Conservation (phyloP, 2,797 vertebrate genomes). For the Urocyon cinereoargenteus region DNA sequence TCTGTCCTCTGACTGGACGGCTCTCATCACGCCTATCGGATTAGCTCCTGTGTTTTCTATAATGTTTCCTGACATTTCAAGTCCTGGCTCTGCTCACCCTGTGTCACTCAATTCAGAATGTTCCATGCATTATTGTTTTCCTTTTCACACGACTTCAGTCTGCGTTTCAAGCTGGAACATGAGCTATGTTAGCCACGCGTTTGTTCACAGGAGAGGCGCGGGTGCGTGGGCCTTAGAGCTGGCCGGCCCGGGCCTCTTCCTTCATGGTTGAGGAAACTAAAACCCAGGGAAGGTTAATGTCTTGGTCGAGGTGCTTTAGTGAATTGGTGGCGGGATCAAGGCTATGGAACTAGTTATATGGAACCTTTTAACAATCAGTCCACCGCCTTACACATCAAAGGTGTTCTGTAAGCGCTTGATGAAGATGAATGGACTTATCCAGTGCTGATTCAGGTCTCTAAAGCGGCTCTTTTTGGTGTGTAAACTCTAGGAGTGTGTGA, state of each 20-base stretch:
- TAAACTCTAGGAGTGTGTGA: neutral
- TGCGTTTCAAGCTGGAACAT: conserved; percentile 8
- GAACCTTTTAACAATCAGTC: neutral
- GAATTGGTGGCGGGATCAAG: neutral
- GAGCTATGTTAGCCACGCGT: neutral
- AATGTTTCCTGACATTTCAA: neutral
- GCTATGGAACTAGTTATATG: neutral
- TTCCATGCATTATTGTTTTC: neutral
- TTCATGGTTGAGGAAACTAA: neutral
- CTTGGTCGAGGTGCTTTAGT: neutral
- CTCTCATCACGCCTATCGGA: neutral
- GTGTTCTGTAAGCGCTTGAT: neutral
- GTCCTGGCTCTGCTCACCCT: neutral
- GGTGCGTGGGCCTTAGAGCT: neutral
- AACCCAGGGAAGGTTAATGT: neutral
- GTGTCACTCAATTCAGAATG: neutral
- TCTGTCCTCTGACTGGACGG: neutral
- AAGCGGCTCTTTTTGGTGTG: neutral
- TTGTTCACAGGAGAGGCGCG: neutral
- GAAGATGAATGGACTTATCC: neutral
- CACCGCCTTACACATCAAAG: neutral
- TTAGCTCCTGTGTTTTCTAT: neutral
- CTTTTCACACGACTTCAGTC: neutral
- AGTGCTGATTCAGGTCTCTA: neutral
- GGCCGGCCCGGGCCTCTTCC: neutral